Evolutionary conservation across 2,113 vertebrate species (phyloP).

Genomic region (Paedocypris sp.): DNA sequence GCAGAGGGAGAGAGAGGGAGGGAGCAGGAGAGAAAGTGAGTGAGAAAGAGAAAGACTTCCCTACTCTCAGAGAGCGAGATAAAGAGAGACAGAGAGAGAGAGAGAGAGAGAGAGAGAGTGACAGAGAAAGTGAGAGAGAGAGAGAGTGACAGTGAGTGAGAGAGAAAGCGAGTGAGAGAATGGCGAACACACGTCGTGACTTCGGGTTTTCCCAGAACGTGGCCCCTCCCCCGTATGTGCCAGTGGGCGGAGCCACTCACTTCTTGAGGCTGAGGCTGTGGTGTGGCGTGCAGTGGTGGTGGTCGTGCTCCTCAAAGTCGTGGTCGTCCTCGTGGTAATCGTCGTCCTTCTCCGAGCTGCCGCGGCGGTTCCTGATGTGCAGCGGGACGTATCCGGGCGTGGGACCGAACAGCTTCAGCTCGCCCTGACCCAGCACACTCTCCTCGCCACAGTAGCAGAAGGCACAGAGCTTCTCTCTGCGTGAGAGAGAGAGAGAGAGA

Average conservation of each 20-base stretch:
- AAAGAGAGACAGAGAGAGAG: too few species aligned
- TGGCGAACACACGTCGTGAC: too few species aligned
- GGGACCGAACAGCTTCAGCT: slow-evolving; percentile 79
- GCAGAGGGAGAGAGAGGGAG: too few species aligned
- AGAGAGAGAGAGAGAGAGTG: too few species aligned
- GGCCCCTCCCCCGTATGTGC: background rate
- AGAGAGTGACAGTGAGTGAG: background rate
- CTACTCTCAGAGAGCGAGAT: too few species aligned
- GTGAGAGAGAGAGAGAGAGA: slow-evolving; percentile 2
- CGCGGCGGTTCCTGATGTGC: slow-evolving; percentile 68
- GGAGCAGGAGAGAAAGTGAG: slow-evolving; percentile 5
- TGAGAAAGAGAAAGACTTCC: slow-evolving; percentile 29
- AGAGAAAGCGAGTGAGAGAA: slow-evolving; percentile 7
- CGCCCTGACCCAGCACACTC: slow-evolving; percentile 87
- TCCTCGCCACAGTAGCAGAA: slow-evolving; percentile 89
- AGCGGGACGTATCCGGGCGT: slow-evolving; percentile 76
- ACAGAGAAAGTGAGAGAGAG: slow-evolving; percentile 25
- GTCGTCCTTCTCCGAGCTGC: slow-evolving; percentile 62
- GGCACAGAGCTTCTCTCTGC: slow-evolving; percentile 89
- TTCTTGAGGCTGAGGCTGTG: slow-evolving; percentile 60
- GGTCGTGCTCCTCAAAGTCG: slow-evolving; percentile 42
- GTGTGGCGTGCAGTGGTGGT: slow-evolving; percentile 56
- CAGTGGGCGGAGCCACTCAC: slow-evolving; percentile 52
- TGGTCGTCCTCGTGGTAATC: slow-evolving; percentile 64
- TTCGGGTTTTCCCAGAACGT: too few species aligned